Base-by-base conservation (phyloP, 2,888 invertebrate species). In the Spilarctia lutea region DNA sequence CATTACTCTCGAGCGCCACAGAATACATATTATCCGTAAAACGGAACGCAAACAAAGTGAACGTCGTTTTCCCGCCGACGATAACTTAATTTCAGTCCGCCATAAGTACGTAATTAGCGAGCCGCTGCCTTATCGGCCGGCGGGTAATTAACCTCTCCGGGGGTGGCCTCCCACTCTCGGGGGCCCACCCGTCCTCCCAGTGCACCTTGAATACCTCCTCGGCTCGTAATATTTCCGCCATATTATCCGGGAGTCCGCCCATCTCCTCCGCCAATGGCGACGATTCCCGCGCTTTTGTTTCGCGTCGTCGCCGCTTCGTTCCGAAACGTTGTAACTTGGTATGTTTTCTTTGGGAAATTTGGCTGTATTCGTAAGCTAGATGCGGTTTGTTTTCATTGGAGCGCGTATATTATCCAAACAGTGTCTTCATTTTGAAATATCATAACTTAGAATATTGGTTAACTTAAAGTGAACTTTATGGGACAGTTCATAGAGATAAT, bases 31-130 rank as follows among this genome's bases (percentile, higher is more conserved):
- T 94, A 94, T 94, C 94, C 93, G 94, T 94, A 94, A 95, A 94
- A 94, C 94, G 94, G 94, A 94, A 94, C 92, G 94, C 94, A 95
- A 95, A 95, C 94, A 95, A 95, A 95, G 94, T 93, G 94, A 94
- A 88, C 94, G 94, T 94, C 94, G 94, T 92, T 94, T 93, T 91
- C 92, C 93, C 91, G 93, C 93, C 93, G 92, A 92, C 95, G 94
- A 96, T 96, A 96, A 96, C 95, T 94, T 96, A 96, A 95, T 96
- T 95, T 95, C 95, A 92, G 95, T 93, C 94, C 93, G 94, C 95
- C 94, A 94, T 96, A 96, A 96, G 96, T 96, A 95, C 94, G 94
- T 96, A 95, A 95, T 96, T 96, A 96, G 96, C 95, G 94, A 91
- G 94, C 95, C 95, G 92, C 93, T 96, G 95, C 95, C 96, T 96